Evolutionary conservation across 2,888 invertebrate species (phyloP), one percentile per base, ranked within the genome.

Genomic region (Lymantria monacha): DNA sequence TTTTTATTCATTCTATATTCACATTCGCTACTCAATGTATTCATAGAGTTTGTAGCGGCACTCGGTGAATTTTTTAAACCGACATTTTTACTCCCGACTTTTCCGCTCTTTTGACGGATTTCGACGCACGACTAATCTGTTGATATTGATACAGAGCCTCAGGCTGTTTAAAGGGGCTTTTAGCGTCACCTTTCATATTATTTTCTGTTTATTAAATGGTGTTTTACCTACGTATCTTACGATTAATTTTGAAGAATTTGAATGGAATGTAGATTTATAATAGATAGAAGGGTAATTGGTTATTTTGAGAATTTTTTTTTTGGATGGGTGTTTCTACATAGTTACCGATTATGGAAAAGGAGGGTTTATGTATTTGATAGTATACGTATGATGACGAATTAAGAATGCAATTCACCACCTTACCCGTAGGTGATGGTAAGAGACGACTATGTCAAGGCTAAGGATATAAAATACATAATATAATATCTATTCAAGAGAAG

Each of bases 1-100:
- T 77, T 82, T 85, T 82, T 84, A 83, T 87, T 83, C 85, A 84
- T 86, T 83, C 75, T 79, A 76, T 81, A 87, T 86, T 81, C 85
- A 79, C 72, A 74, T 70, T 77, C 78, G 71, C 53, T 70, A 69
- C 73, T 72, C 78, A 86, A 86, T 87, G 85, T 87, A 87, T 87
- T 87, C 87, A 87, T 84, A 69, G 76, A 74, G 72, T 55, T 53
- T 51, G 56, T 51, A 53, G 49, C 42, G 49, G 22, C 12, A 69
- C 72, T 75, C 72, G 71, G 70, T 66, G 60, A 73, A 78, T 76
- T 67, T 64, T 61, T 59, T 53, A 3, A 22, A 64, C 66, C 60
- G 61, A 64, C 74, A 71, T 66, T 70, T 74, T 70, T 54, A 45
- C 63, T n/a, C 57, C 56, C 51, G 49, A 67, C 53, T 55, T 72